These are phyloP conservation scores for Aphelocoma californica DNA, from an alignment of 2,797 vertebrate species.

Conservation along the genomic window DNA sequence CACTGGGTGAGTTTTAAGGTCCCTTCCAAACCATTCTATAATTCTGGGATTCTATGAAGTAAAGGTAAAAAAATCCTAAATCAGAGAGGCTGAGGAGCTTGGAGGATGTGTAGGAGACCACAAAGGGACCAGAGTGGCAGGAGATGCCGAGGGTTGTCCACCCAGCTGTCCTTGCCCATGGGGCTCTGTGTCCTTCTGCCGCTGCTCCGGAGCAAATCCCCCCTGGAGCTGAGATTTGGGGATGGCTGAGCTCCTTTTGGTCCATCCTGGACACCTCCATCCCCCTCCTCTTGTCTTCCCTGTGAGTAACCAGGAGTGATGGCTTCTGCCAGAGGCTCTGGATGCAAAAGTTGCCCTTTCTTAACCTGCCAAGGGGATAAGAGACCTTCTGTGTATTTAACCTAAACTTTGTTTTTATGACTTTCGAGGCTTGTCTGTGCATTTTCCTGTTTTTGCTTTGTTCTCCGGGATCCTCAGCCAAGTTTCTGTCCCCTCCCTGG, in stretches of 20 bases:
- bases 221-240: neutral
- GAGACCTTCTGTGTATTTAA: conserved; percentile 25
- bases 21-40: neutral
- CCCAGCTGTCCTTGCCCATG: neutral
- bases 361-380: neutral
- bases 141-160: neutral
- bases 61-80: neutral
- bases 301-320: rapidly evolving
- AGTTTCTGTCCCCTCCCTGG: conserved; percentile 15
- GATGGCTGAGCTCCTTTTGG: neutral
- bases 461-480: neutral
- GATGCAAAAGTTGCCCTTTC: neutral
- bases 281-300: neutral
- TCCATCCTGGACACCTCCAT: neutral
- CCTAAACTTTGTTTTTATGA: conserved; percentile 10
- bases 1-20: neutral
- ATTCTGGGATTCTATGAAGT: neutral
- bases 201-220: rapidly evolving
- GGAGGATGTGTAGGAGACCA: neutral
- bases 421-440: conserved; percentile 21
- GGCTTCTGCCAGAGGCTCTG: neutral
- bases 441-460: conserved; percentile 49
- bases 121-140: neutral
- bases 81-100: neutral
- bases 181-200: neutral